Evolutionary conservation across 2,113 vertebrate species (phyloP).

Genomic region (Danionella cerebrum): DNA sequence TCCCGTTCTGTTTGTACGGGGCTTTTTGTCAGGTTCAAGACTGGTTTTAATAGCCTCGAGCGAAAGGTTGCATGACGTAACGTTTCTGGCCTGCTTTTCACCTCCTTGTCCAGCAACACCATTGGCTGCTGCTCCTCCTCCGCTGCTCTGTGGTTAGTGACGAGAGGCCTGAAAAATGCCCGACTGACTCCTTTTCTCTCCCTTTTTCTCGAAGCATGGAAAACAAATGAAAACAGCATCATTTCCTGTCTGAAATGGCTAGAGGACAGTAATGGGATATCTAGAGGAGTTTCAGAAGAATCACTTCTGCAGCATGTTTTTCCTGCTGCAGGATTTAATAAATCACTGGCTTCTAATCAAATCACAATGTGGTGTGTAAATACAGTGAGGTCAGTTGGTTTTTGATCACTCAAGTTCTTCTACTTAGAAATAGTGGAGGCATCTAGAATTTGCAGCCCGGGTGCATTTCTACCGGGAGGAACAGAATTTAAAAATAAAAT

Average conservation of each 20-base stretch:
- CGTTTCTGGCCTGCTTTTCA: constrained; percentile 10
- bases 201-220: constrained; percentile 4
- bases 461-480: too few relatives aligned
- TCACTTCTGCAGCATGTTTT: too few relatives aligned
- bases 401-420: too few relatives aligned
- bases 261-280: not conserved
- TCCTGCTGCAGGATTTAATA: too few relatives aligned
- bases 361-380: too few relatives aligned
- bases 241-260: constrained; percentile 24
- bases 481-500: too few relatives aligned
- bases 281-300: not conserved
- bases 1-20: not conserved
- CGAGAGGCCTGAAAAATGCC: constrained; percentile 38
- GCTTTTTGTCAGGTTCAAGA: constrained; percentile 1
- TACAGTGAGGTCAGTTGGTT: too few relatives aligned
- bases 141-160: constrained; percentile 40
- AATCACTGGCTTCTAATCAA: too few relatives aligned
- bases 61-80: constrained; percentile 34
- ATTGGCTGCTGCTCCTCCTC: constrained; percentile 28
- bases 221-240: constrained; percentile 32
- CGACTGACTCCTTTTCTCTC: constrained; percentile 8
- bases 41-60: constrained; percentile 25
- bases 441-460: too few relatives aligned
- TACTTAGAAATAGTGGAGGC: too few relatives aligned
- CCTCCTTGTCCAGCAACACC: constrained; percentile 30